Conservation (phyloP, 2,797 vertebrate species). For the Melanotaenia nigrans region DNA sequence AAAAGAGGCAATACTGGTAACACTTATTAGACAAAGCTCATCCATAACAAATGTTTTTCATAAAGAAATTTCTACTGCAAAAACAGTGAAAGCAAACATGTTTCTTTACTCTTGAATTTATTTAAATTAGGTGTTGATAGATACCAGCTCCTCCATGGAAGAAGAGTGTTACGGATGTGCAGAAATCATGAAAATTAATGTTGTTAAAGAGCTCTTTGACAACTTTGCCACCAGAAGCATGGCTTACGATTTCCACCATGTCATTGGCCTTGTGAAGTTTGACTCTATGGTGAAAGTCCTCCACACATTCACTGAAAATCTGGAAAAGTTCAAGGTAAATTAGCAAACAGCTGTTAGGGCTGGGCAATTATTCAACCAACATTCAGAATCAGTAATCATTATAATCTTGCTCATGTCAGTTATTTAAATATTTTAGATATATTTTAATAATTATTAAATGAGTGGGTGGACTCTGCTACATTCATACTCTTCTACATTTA, state of each 20-base stretch:
- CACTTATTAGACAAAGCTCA: not conserved
- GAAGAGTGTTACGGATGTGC: slow-evolving; percentile 59
- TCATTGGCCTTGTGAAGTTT: slow-evolving; percentile 73
- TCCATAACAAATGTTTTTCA: not conserved
- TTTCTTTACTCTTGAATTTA: not conserved
- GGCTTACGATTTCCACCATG: slow-evolving; percentile 73
- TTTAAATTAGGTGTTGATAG: slow-evolving; percentile 67
- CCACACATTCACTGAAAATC: slow-evolving; percentile 75
- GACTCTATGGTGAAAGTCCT: slow-evolving; percentile 63
- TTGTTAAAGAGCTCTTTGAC: slow-evolving; percentile 75
- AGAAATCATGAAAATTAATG: slow-evolving; percentile 64
- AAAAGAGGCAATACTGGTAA: slow-evolving; percentile 73
- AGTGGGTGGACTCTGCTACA: too few species aligned
- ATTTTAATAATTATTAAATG: too few species aligned
- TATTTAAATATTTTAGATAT: too few species aligned
- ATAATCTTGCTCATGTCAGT: too few species aligned
- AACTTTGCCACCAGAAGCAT: slow-evolving; percentile 74
- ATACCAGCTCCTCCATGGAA: slow-evolving; percentile 74
- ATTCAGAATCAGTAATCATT: too few species aligned
- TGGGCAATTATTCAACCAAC: too few species aligned
- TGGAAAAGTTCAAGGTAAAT: slow-evolving; percentile 76
- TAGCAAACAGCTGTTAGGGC: not conserved
- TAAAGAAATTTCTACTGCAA: not conserved
- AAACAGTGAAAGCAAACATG: not conserved
- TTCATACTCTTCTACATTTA: not conserved